Evolutionary conservation across 2,888 invertebrate species (phyloP).

Genomic region (Hetaerina titia): DNA sequence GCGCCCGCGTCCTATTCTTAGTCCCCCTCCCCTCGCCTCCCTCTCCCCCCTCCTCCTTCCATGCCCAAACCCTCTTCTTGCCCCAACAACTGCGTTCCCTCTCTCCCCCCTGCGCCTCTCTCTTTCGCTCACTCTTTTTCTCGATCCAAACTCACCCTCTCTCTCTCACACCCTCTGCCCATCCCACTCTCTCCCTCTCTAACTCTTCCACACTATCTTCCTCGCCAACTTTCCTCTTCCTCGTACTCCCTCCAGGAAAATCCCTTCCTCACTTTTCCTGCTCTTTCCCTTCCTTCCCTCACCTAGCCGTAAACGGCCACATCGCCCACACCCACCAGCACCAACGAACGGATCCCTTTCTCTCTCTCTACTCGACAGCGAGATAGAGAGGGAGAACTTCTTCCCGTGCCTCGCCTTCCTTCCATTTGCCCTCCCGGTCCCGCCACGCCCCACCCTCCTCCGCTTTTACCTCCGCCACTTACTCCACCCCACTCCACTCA

Average conservation of each 20-base stretch:
- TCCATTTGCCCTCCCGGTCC: conserved; percentile 68
- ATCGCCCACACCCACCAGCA: not conserved
- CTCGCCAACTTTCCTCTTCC: not conserved
- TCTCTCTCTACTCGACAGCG: not conserved
- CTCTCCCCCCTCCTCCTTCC: conserved; percentile 20
- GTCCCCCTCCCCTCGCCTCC: not conserved
- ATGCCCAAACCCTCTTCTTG: not conserved
- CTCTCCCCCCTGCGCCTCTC: not conserved
- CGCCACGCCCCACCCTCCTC: conserved; percentile 12
- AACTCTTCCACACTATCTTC: not conserved
- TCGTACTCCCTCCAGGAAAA: not conserved
- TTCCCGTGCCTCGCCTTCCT: conserved; percentile 65
- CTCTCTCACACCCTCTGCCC: conserved; percentile 58
- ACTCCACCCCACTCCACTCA: not conserved
- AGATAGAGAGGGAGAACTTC: conserved; percentile 6
- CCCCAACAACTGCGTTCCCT: not conserved
- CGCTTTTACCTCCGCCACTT: not conserved
- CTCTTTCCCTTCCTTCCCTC: not conserved
- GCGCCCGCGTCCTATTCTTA: conserved; percentile 57
- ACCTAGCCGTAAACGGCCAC: not conserved
- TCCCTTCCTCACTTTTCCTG: not conserved
- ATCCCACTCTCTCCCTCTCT: not conserved
- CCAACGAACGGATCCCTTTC: not conserved
- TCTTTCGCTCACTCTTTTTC: conserved; percentile 45
- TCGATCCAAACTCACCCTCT: conserved; percentile 68